These are phyloP conservation scores for Mya arenaria DNA, from an alignment of 1,140 invertebrate genomes.

Conservation along the genomic window DNA sequence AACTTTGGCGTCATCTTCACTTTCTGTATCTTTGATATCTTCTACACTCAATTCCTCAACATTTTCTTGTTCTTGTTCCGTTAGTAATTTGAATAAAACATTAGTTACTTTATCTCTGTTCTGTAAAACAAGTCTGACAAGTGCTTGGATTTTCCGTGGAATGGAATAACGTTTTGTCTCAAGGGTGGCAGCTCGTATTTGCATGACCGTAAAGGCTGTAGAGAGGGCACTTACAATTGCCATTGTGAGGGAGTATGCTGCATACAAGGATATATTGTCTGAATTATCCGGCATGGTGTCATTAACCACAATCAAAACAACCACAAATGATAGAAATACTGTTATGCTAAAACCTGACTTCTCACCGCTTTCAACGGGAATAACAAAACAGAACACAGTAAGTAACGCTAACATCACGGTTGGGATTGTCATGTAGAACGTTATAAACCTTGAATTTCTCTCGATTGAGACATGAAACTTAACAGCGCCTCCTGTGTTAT, in stretches of 20 bases:
- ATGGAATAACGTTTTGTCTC: neutral
- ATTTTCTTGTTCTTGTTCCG: neutral
- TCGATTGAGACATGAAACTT: slow-evolving; percentile 53
- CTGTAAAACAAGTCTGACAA: neutral
- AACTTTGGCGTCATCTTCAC: neutral
- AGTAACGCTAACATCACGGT: slow-evolving; percentile 48
- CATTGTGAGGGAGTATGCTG: neutral
- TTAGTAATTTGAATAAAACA: neutral
- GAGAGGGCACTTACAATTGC: slow-evolving; percentile 16
- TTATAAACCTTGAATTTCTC: slow-evolving; percentile 18
- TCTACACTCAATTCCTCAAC: neutral
- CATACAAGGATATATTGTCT: slow-evolving; percentile 36
- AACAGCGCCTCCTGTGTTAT: slow-evolving; percentile 6
- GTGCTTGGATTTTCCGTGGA: neutral
- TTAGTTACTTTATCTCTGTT: neutral
- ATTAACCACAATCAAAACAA: slow-evolving; percentile 41
- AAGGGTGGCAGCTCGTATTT: slow-evolving; percentile 1
- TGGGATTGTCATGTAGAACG: slow-evolving; percentile 48
- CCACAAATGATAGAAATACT: slow-evolving; percentile 53
- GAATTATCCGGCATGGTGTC: slow-evolving; percentile 50
- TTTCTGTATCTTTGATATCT: neutral
- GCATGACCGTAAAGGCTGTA: neutral
- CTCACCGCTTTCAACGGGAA: slow-evolving; percentile 52
- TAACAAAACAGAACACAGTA: slow-evolving; percentile 47
- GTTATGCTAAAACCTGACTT: slow-evolving; percentile 52